phyloP scores from a whole-genome alignment of 2,113 vertebrate genomes.

The sheep (Ovis aries) region ARS-UI_Ramb_v3.0 NC_056054.1:46402501-46403000 shows the following conservation, averaged over 20 bases:
- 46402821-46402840: not conserved
- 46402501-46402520: not conserved
- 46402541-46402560: not conserved
- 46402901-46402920: not conserved
- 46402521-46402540: not conserved
- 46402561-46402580: not conserved
- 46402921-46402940: not conserved
- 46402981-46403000: not conserved
- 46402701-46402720: not conserved
- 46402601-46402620: not conserved
- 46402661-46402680: not conserved
- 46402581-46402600: not conserved
- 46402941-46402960: not conserved
- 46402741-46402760: not conserved
- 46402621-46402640: not conserved
- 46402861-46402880: accelerated
- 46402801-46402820: not conserved
- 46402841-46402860: not conserved
- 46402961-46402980: not conserved
- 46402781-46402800: not conserved
- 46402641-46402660: not conserved
- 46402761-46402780: not conserved
- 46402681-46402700: not conserved
- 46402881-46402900: not conserved
- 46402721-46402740: not conserved